Percentiles rank a stretch among this genome's conserved stretches.
phyloP scores from a whole-genome alignment of 1,140 invertebrate species.

The Archivesica marissinica region DNA sequence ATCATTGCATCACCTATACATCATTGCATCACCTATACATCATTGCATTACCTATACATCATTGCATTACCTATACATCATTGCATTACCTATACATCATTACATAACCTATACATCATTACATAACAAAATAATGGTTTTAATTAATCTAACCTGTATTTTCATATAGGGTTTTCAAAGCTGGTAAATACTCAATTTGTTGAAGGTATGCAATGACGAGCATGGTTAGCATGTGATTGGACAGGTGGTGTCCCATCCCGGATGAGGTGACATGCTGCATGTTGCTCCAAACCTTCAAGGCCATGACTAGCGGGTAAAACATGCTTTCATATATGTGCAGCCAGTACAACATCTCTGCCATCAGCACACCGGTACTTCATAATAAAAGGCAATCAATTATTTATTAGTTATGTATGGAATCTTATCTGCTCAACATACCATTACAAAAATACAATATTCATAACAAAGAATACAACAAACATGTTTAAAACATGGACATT shows the following conservation, averaged over 20 bases:
- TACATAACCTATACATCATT: background rate
- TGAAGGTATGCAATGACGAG: constrained; percentile 9
- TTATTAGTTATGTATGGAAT: no score
- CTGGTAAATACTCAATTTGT: background rate
- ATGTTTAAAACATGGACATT: no score
- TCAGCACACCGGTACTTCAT: constrained; percentile 4
- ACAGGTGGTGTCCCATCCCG: background rate
- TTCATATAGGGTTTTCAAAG: constrained; percentile 8
- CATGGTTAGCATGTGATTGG: constrained; percentile 30
- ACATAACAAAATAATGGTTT: background rate
- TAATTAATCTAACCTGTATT: background rate
- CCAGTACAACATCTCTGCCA: constrained; percentile 16
- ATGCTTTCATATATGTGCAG: background rate
- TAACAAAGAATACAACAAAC: no score
- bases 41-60: no score
- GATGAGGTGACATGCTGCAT: background rate
- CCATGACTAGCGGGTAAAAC: constrained; percentile 11
- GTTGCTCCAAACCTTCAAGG: background rate
- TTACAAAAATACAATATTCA: no score
- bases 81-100: no score
- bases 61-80: no score
- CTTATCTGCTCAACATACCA: no score
- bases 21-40: no score
- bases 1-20: no score
- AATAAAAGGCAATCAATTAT: background rate